A percentile compares a stretch with the other conserved stretches of the same genome.
These are phyloP conservation scores for Cinara cedri DNA, from an alignment of 2,888 invertebrate genomes.

Conservation along the genomic window DNA sequence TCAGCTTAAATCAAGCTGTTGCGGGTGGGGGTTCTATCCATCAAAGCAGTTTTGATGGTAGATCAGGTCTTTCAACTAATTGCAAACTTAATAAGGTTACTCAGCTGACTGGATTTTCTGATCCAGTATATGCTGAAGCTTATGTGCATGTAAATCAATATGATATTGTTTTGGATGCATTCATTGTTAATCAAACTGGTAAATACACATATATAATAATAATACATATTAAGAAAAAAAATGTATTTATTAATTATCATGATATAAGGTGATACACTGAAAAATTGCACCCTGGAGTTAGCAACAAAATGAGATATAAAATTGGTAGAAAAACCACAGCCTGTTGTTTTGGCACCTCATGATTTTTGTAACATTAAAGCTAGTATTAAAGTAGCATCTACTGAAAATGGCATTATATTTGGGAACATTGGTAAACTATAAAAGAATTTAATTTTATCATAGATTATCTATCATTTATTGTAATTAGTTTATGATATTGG, in stretches of 20 bases:
- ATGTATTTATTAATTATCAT: conserved; percentile 3
- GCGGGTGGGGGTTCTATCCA: conserved; percentile 67
- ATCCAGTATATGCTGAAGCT: conserved; percentile 99
- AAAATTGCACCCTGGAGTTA: conserved; percentile 96
- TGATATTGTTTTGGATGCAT: conserved; percentile 96
- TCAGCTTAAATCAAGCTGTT: conserved; percentile 87
- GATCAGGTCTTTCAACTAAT: conserved; percentile 62
- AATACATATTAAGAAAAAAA: too few relatives aligned
- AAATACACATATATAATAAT: too few relatives aligned
- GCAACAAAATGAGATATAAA: conserved; percentile 98
- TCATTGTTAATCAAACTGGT: conserved; percentile 97
- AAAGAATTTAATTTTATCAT: too few relatives aligned
- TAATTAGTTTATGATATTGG: conserved; percentile 89
- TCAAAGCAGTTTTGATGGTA: conserved; percentile 65
- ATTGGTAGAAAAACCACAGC: conserved; percentile 95
- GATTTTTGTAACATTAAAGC: conserved; percentile 99
- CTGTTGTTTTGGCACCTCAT: conserved; percentile 92
- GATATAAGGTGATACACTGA: conserved; percentile 81
- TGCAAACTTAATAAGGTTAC: conserved; percentile 64
- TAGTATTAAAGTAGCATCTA: conserved; percentile 98
- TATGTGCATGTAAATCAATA: conserved; percentile 98
- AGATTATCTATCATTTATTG: conserved; percentile 41
- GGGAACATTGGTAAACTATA: conserved; percentile 86
- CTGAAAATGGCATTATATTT: conserved; percentile 99
- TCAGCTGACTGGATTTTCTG: conserved; percentile 97